Conservation (phyloP, 2,888 invertebrate genomes). For the Cantharis rufa region DNA sequence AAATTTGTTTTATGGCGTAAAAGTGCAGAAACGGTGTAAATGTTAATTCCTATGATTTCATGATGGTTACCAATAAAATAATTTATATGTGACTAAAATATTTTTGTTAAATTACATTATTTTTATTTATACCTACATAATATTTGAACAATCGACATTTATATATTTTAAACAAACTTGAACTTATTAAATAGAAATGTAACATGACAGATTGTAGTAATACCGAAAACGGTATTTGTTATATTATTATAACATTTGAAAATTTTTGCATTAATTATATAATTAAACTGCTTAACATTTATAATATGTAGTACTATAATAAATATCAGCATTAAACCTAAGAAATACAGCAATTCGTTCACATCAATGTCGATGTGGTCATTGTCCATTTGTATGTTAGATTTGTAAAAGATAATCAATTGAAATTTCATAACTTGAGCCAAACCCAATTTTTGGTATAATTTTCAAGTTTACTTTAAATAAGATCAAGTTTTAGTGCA, state of each 20-base stretch:
- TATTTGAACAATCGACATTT: constrained; percentile 7
- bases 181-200: constrained; percentile 14
- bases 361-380: neutral
- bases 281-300: neutral
- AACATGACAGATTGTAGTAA: constrained; percentile 7
- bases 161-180: constrained; percentile 15
- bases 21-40: neutral
- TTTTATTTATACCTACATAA: neutral
- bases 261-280: neutral
- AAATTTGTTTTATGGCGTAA: neutral
- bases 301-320: neutral
- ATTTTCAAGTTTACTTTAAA: too few relatives aligned
- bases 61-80: neutral
- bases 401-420: neutral
- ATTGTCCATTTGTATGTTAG: too few relatives aligned
- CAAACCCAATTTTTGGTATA: too few relatives aligned
- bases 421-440: neutral
- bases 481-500: too few relatives aligned
- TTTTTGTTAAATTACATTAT: neutral
- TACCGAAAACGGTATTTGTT: neutral
- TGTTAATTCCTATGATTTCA: neutral
- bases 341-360: neutral
- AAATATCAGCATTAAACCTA: neutral
- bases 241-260: neutral
- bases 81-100: neutral